Percentiles rank a stretch among this genome's conserved stretches.
Evolutionary conservation across 53 echinoderm and acorn worm species (phyloP).

Genomic region (Glandiceps talaboti): DNA sequence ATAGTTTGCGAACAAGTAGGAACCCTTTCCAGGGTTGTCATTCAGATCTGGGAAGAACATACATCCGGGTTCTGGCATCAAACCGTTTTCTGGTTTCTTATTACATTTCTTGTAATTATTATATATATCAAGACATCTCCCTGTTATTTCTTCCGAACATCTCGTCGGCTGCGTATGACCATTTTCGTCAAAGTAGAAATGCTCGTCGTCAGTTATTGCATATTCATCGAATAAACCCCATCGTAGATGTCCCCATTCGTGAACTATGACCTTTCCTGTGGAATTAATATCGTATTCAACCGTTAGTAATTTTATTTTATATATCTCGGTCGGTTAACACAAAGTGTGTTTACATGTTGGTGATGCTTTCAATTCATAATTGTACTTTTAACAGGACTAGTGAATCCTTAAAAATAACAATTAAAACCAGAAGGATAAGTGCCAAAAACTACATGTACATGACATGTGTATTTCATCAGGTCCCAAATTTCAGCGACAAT

Average conservation of each 20-base stretch:
- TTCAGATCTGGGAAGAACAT: not conserved
- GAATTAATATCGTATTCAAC: no score
- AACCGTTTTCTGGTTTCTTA: not conserved
- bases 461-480: no score
- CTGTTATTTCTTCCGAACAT: slow-evolving; percentile 36
- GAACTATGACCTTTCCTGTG: slow-evolving; percentile 39
- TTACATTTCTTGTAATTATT: not conserved
- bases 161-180: slow-evolving; percentile 33
- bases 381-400: no score
- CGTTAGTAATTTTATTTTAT: no score
- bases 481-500: no score
- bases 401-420: no score
- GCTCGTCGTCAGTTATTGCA: slow-evolving; percentile 13
- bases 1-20: not conserved
- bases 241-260: slow-evolving; percentile 67
- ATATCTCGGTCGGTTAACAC: no score
- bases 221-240: slow-evolving; percentile 80
- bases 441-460: no score
- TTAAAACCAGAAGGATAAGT: no score
- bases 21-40: not conserved
- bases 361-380: no score
- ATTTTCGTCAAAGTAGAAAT: slow-evolving; percentile 33
- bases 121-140: slow-evolving; percentile 4
- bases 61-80: slow-evolving; percentile 1
- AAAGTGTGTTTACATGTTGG: no score